Conservation (phyloP, 2,113 vertebrate species). For the Pitta sordida region DNA sequence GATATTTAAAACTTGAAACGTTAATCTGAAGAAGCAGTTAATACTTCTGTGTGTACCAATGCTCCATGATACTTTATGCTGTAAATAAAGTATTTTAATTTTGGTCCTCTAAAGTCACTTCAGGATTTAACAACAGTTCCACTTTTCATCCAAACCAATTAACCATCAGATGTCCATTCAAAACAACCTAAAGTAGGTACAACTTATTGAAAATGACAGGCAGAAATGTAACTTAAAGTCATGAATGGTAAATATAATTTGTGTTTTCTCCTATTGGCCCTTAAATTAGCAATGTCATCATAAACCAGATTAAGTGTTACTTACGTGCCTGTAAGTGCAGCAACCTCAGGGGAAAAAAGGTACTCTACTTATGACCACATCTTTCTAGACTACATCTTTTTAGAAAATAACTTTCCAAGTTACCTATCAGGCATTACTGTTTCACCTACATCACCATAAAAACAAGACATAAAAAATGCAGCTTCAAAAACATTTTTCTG, state of each 20-base stretch:
- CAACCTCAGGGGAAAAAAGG: not conserved
- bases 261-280: not conserved
- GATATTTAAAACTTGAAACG: not conserved
- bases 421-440: not conserved
- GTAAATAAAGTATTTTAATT: not conserved
- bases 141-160: not conserved
- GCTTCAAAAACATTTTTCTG: not conserved
- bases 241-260: not conserved
- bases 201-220: not conserved
- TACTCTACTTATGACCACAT: too few relatives aligned
- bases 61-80: not conserved
- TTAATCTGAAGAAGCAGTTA: not conserved
- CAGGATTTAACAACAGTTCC: not conserved
- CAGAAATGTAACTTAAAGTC: not conserved
- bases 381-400: not conserved
- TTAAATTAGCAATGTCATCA: not conserved
- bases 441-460: not conserved
- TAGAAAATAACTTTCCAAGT: not conserved
- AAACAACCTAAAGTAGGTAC: not conserved
- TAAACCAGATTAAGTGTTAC: not conserved
- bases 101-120: not conserved
- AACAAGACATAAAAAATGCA: not conserved
- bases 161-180: not conserved
- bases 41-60: not conserved
- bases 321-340: not conserved